Conservation (phyloP, 1,140 invertebrate genomes). For the Scaptomyza hsui region DNA sequence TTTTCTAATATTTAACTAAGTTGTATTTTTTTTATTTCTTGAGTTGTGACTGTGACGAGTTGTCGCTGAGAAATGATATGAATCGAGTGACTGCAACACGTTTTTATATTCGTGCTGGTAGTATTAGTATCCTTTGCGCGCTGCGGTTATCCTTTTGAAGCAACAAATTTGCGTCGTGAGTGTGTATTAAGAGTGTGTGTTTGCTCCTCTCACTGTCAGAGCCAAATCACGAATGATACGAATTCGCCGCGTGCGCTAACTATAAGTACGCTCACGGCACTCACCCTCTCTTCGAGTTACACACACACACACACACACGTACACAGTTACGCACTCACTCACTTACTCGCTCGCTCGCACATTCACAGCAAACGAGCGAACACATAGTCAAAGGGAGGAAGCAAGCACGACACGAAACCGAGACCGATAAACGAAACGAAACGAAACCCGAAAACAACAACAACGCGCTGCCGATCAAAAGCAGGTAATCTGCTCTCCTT, state of each 20-base stretch:
- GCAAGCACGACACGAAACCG: constrained; percentile 24
- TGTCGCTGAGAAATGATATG: constrained; percentile 63
- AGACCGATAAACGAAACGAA: no score
- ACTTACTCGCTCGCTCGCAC: constrained; percentile 40
- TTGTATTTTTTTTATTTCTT: constrained; percentile 13
- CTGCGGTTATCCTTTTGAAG: constrained; percentile 59
- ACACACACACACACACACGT: constrained; percentile 21
- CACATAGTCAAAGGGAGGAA: constrained; percentile 39
- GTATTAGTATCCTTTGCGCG: constrained; percentile 55
- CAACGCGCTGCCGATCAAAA: constrained; percentile 42
- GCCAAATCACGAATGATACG: constrained; percentile 83
- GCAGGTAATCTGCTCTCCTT: constrained; percentile 55
- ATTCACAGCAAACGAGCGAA: not conserved
- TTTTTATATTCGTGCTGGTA: constrained; percentile 55
- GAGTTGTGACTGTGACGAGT: constrained; percentile 65
- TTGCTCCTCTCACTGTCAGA: constrained; percentile 75
- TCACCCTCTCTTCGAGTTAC: constrained; percentile 58
- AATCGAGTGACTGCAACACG: constrained; percentile 55
- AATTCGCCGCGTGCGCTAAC: constrained; percentile 80
- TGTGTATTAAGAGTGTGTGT: constrained; percentile 24
- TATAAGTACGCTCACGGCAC: constrained; percentile 76
- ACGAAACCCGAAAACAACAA: constrained; percentile 50
- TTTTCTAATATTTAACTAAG: constrained; percentile 26
- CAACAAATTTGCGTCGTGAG: constrained; percentile 58
- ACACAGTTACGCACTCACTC: constrained; percentile 25